phyloP scores from a whole-genome alignment of 2,113 vertebrate species.

The Chauna torquata region DNA sequence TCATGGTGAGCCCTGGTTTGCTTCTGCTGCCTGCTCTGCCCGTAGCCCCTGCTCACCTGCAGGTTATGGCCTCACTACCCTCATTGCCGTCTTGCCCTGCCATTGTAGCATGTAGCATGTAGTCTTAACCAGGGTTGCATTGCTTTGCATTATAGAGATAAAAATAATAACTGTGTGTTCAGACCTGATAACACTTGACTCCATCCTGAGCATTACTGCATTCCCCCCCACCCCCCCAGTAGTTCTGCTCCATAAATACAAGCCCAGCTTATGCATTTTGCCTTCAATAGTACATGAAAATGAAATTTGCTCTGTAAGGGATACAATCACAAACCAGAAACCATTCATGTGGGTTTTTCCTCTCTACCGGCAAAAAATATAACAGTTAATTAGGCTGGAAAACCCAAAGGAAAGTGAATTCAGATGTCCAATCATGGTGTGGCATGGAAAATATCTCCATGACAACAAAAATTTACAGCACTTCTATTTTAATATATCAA shows the following conservation, averaged over 20 bases:
- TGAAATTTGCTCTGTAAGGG: conserved; percentile 49
- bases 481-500: conserved; percentile 76
- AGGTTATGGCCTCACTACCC: accelerated
- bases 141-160: background rate
- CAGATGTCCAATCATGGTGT: conserved; percentile 31
- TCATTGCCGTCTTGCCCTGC: accelerated
- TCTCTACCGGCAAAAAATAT: conserved; percentile 73
- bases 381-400: conserved; percentile 77
- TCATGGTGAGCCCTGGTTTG: background rate
- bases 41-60: accelerated
- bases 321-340: conserved; percentile 25
- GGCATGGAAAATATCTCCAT: conserved; percentile 70
- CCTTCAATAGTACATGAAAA: conserved; percentile 53
- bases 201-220: conserved; percentile 13
- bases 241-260: background rate
- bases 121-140: background rate
- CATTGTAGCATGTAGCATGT: accelerated
- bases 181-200: background rate
- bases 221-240: background rate
- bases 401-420: conserved; percentile 76
- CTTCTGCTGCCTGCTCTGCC: background rate
- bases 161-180: background rate
- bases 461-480: conserved; percentile 75
- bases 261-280: background rate
- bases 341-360: conserved; percentile 46